Conservation (phyloP, 2,113 vertebrate genomes). For the Tachysurus fulvidraco region DNA sequence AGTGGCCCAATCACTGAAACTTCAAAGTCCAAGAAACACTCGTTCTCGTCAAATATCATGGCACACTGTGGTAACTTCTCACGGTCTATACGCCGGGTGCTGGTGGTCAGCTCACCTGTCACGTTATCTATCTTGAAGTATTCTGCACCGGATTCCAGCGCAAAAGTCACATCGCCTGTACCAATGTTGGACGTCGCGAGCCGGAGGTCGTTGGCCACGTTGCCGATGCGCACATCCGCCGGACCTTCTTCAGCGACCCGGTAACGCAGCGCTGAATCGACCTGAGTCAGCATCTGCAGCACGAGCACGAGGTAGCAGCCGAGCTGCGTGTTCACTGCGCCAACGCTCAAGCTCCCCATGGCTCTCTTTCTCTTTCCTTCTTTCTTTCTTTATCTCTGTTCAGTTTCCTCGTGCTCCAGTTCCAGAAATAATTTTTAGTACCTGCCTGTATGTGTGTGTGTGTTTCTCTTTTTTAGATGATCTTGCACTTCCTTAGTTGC, state of each 20-base stretch:
- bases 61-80: constrained; percentile 96
- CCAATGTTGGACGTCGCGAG: constrained; percentile 74
- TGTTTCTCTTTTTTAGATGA: not conserved
- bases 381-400: constrained; percentile 49
- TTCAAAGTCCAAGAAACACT: constrained; percentile 96
- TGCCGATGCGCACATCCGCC: constrained; percentile 91
- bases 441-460: not conserved
- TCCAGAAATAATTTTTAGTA: constrained; percentile 11
- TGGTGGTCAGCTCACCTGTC: constrained; percentile 94
- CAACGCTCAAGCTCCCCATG: constrained; percentile 72
- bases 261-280: constrained; percentile 89
- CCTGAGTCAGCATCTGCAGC: constrained; percentile 85
- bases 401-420: constrained; percentile 57
- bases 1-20: constrained; percentile 95
- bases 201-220: constrained; percentile 87
- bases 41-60: constrained; percentile 98
- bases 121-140: constrained; percentile 97
- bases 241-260: constrained; percentile 92
- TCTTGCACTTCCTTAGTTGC: constrained; percentile 43
- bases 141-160: constrained; percentile 93
- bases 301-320: constrained; percentile 75
- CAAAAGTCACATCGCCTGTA: constrained; percentile 93
- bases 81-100: constrained; percentile 87
- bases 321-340: constrained; percentile 73
- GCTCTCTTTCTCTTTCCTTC: constrained; percentile 50